Percentiles rank a stretch among this genome's conserved stretches.
phyloP scores from a whole-genome alignment of 1,140 invertebrate species.

The Ladona fulva region DNA sequence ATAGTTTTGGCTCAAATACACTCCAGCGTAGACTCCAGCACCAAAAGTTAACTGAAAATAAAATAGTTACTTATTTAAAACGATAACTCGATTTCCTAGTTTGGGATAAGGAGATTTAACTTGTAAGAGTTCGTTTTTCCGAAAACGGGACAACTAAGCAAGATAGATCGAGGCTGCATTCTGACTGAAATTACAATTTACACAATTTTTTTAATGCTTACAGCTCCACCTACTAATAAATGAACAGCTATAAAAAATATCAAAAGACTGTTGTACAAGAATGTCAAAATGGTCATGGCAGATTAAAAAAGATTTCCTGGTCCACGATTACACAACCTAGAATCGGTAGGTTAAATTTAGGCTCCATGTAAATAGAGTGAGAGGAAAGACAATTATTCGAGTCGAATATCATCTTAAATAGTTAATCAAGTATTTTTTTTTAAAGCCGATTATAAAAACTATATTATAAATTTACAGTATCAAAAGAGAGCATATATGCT shows the following conservation, averaged over 20 bases:
- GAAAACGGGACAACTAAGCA: neutral
- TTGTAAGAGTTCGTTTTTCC: too few relatives aligned
- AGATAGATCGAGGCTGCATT: neutral
- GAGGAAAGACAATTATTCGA: neutral
- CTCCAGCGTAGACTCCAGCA: slow-evolving; percentile 64
- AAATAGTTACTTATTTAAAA: slow-evolving; percentile 14
- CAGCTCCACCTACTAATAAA: slow-evolving; percentile 34
- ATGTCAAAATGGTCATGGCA: slow-evolving; percentile 27
- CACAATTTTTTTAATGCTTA: slow-evolving; percentile 26
- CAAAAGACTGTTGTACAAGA: slow-evolving; percentile 31
- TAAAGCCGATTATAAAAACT: too few relatives aligned
- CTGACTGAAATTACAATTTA: neutral
- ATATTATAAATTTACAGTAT: too few relatives aligned
- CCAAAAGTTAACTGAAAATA: slow-evolving; percentile 61
- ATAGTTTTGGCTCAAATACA: slow-evolving; percentile 75
- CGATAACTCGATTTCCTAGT: neutral
- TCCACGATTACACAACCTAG: neutral
- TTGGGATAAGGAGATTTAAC: neutral
- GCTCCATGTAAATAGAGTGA: neutral
- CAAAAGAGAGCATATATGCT: too few relatives aligned
- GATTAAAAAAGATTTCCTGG: neutral
- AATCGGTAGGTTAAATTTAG: neutral
- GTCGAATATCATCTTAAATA: neutral
- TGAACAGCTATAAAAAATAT: slow-evolving; percentile 32
- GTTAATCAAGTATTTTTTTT: too few relatives aligned